Conservation (phyloP, 2,113 vertebrate genomes). For the Eleginops maclovinus region DNA sequence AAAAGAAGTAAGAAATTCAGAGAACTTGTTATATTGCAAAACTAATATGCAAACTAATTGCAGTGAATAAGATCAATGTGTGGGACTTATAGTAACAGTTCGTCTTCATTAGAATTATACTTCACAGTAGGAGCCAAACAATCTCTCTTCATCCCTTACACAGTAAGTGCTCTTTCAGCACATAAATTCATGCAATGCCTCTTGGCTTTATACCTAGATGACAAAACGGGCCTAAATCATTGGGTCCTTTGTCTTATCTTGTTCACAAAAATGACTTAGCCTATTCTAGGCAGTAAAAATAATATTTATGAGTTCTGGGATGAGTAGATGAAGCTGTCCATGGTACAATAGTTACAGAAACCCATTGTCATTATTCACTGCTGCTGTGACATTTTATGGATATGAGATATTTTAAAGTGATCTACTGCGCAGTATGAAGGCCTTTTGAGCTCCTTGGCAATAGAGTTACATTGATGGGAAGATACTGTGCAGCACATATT, state of each 20-base stretch:
- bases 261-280: conserved; percentile 19
- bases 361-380: conserved; percentile 26
- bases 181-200: neutral
- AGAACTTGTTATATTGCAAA: neutral
- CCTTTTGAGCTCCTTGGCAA: conserved; percentile 6
- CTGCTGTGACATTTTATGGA: conserved; percentile 37
- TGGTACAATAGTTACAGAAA: conserved; percentile 26
- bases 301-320: conserved; percentile 35
- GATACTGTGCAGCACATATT: neutral
- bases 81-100: neutral
- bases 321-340: conserved; percentile 29
- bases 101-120: neutral
- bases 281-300: conserved; percentile 10
- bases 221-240: conserved; percentile 33
- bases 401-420: conserved; percentile 45
- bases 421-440: conserved; percentile 17
- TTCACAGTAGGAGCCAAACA: conserved; percentile 1
- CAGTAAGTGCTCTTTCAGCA: neutral
- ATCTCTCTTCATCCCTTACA: neutral
- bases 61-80: neutral
- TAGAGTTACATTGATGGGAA: neutral
- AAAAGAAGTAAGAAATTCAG: too few relatives aligned
- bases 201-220: conserved; percentile 9
- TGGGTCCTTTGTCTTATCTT: conserved; percentile 9
- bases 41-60: neutral